A percentile compares a stretch with the other conserved stretches of the same genome.
Evolutionary conservation across 2,888 invertebrate species (phyloP).

Genomic region (Yponomeuta evonymella): DNA sequence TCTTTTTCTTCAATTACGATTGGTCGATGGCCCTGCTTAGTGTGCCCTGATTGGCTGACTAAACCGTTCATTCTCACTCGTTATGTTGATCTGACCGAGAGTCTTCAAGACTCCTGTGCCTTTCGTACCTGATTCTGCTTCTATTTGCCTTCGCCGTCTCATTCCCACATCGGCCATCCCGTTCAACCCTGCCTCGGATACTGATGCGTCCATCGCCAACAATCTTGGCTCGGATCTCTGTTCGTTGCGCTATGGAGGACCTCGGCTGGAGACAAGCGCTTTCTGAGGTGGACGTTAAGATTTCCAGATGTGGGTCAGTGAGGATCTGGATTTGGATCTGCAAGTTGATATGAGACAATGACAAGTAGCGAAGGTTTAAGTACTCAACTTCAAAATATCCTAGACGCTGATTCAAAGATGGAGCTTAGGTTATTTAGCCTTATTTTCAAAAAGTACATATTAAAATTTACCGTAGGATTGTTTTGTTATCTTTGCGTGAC

Average conservation of each 20-base stretch:
- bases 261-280: slow-evolving; percentile 41
- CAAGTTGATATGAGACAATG: not conserved
- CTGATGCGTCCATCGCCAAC: slow-evolving; percentile 33
- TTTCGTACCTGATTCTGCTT: slow-evolving; percentile 28
- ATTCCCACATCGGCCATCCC: slow-evolving; percentile 35
- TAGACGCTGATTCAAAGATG: too few species aligned
- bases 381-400: too few species aligned
- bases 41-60: too few species aligned
- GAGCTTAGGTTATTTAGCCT: too few species aligned
- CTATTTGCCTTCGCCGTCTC: slow-evolving; percentile 25
- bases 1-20: too few species aligned
- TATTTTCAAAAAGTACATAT: too few species aligned
- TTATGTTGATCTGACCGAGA: not conserved
- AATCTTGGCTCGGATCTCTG: slow-evolving; percentile 31
- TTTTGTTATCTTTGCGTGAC: too few species aligned
- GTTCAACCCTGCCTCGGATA: slow-evolving; percentile 31
- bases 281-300: slow-evolving; percentile 31
- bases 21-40: too few species aligned
- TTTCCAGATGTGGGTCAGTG: slow-evolving; percentile 77
- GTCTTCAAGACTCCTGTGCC: not conserved
- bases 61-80: too few species aligned
- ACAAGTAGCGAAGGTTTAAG: not conserved
- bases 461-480: too few species aligned
- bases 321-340: slow-evolving; percentile 53
- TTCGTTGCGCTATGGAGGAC: slow-evolving; percentile 39